These are phyloP conservation scores for Tetrapedia diversipes DNA, from an alignment of 2,888 invertebrate species.

Conservation along the genomic window DNA sequence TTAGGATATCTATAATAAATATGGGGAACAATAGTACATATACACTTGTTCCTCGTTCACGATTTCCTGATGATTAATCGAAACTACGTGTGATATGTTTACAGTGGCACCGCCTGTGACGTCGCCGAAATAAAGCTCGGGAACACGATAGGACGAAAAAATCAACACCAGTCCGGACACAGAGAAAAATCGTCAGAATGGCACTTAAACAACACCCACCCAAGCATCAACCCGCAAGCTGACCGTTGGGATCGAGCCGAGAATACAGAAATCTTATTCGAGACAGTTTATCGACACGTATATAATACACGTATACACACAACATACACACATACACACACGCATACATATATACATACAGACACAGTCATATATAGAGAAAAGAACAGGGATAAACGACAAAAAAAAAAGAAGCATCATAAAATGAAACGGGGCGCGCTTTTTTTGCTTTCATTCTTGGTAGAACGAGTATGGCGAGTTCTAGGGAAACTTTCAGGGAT, in stretches of 20 bases:
- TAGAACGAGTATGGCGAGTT: slow-evolving; percentile 20
- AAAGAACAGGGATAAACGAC: background rate
- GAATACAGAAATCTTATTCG: slow-evolving; percentile 37
- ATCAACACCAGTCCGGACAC: slow-evolving; percentile 63
- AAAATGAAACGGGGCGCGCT: background rate
- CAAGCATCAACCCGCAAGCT: slow-evolving; percentile 63
- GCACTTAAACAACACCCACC: slow-evolving; percentile 60
- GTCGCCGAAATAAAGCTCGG: slow-evolving; percentile 72
- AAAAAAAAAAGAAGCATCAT: background rate
- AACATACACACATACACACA: background rate
- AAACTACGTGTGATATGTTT: slow-evolving; percentile 67
- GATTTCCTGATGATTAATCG: slow-evolving; percentile 51
- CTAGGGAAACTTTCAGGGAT: background rate
- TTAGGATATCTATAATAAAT: no score
- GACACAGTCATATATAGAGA: background rate
- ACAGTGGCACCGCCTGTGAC: slow-evolving; percentile 77
- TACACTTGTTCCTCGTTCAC: background rate
- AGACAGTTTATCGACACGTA: slow-evolving; percentile 37
- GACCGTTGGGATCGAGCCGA: slow-evolving; percentile 65
- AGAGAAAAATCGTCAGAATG: slow-evolving; percentile 64
- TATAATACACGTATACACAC: slow-evolving; percentile 25
- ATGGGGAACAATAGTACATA: background rate
- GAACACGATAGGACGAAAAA: slow-evolving; percentile 58
- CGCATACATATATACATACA: background rate
- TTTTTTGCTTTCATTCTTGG: slow-evolving; percentile 1